Base-by-base conservation (phyloP, 2,113 vertebrate genomes). In the Camarhynchus parvulus region DNA sequence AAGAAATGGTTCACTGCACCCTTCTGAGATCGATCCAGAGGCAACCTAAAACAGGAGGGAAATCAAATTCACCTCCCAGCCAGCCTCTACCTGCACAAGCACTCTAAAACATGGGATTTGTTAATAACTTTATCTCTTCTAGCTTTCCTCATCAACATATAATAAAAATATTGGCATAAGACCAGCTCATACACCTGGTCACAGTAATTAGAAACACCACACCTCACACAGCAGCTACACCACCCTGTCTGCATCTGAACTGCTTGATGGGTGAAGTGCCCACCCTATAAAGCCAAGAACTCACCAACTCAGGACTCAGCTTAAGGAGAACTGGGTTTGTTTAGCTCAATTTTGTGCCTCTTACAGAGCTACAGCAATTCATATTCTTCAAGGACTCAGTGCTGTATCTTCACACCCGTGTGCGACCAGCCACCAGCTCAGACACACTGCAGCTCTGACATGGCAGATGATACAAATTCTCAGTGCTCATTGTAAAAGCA, bases 401-500 rank as follows among this genome's bases (percentile, higher is more conserved):
- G 39, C 42, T 80, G 62, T 25, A 37, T 46, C 63, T 73, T 21
- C 61, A 42, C 0, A 4, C 31, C 58, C 23, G 11, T 19, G 11
- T 0, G 18, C 25, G 37, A 69, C 46, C 13, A 76, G 46, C 27
- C 81, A 85, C 15, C 70, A 80, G 70, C 59, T n/a, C 3, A 79
- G 67, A 44, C 20, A 16, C 15, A 17, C 16, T 7, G 70, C 78
- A 47, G 74, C 66, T 75, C 37, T 41, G 70, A 86, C 61, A 63
- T 0, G 5, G 42, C 64, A 95, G 33, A 44, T 1, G 2, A 30
- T 24, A 68, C 44, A 47, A 93, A 91, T 44, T 72, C 91, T 90
- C 92, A 74, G 61, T 3, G 79, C 82, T 88, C 79, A 52, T 6
- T 83, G 82, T 70, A 55, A 77, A 95, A 93, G 15, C 90, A 83